These are phyloP conservation scores for Limnothrissa miodon DNA, from an alignment of 2,113 vertebrate species.

Conservation along the genomic window DNA sequence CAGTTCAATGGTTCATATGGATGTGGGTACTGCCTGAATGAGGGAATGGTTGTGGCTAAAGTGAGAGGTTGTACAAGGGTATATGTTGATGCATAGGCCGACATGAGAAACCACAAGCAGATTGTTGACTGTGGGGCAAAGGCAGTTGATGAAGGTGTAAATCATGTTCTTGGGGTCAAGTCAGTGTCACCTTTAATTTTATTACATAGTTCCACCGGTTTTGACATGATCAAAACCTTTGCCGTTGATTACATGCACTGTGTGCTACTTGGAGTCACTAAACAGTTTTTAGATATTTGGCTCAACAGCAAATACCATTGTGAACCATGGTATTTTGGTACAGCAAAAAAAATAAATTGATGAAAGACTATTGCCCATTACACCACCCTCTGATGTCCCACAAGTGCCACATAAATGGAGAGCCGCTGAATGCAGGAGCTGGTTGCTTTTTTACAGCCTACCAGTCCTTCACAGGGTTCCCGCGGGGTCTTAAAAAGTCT, in stretches of 20 bases:
- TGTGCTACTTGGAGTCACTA: conserved; percentile 23
- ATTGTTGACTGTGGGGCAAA: too few relatives aligned
- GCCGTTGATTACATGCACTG: conserved; percentile 14
- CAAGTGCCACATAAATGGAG: background rate
- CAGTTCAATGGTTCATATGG: background rate
- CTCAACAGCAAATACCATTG: conserved; percentile 25
- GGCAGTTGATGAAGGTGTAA: too few relatives aligned
- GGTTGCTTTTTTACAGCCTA: too few relatives aligned
- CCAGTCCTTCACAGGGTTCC: too few relatives aligned
- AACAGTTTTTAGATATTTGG: conserved; percentile 25
- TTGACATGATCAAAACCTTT: conserved; percentile 10
- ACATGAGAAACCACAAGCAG: too few relatives aligned
- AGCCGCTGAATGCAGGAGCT: too few relatives aligned
- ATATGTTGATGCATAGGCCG: too few relatives aligned
- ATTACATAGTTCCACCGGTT: conserved; percentile 11
- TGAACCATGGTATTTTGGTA: conserved; percentile 4
- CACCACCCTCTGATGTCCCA: conserved; percentile 18
- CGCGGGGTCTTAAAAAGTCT: too few relatives aligned
- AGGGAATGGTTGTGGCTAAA: too few relatives aligned
- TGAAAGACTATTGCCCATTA: conserved; percentile 22
- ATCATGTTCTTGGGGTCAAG: background rate
- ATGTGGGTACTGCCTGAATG: background rate
- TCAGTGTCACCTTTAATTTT: conserved; percentile 17
- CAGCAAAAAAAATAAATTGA: conserved; percentile 18
- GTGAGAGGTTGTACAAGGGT: too few relatives aligned